phyloP scores from a whole-genome alignment of 2,113 vertebrate genomes.

The Addax nasomaculatus region DNA sequence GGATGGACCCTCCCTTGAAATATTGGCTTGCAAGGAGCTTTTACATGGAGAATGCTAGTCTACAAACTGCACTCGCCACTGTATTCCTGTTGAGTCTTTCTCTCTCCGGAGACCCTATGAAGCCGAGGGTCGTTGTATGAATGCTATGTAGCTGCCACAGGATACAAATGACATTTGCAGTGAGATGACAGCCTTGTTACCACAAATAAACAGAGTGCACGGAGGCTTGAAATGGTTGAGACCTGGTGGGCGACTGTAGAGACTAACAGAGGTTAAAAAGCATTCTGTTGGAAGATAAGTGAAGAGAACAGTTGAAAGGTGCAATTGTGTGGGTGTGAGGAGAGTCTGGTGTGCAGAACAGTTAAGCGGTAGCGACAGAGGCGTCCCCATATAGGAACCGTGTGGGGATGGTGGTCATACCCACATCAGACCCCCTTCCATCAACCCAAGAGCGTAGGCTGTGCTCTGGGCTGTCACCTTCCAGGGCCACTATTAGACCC shows the following conservation, averaged over 20 bases:
- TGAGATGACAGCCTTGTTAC: not conserved
- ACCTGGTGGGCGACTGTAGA: not conserved
- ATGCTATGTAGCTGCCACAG: not conserved
- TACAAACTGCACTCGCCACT: not conserved
- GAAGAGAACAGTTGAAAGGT: not conserved
- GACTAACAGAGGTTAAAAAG: not conserved
- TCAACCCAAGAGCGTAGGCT: not conserved
- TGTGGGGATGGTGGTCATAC: not conserved
- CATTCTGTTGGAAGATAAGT: not conserved
- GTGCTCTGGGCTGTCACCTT: not conserved
- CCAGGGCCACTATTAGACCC: not conserved
- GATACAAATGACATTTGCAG: not conserved
- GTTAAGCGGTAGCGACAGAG: fast-evolving
- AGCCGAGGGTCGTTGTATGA: not conserved
- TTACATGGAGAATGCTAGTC: not conserved
- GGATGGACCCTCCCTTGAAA: not conserved
- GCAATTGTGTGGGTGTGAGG: not conserved
- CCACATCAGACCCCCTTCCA: fast-evolving
- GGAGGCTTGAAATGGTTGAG: not conserved
- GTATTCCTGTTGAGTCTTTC: fast-evolving
- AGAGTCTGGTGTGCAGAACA: not conserved
- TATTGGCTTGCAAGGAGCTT: not conserved
- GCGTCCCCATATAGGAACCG: fast-evolving
- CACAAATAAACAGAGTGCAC: not conserved
- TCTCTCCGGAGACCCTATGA: not conserved